Evolutionary conservation across 2,113 vertebrate genomes (phyloP), one percentile per base, ranked within the genome.

Genomic region (Eubucco bourcierii): DNA sequence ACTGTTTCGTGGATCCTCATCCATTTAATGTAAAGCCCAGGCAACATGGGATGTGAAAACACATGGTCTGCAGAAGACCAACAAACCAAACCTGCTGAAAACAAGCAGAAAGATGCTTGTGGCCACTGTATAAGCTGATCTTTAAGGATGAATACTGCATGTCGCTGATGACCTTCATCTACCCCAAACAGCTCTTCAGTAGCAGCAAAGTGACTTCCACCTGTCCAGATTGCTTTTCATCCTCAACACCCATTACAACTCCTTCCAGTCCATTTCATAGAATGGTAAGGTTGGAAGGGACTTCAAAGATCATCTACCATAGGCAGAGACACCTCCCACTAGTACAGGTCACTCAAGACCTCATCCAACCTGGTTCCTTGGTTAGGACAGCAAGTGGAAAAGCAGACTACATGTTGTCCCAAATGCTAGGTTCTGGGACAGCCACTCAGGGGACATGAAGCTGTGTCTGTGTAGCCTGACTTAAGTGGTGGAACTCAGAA

Each of bases 341-440:
- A 37, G 37, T 37, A 37, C 37, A 37, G 37, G 37, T 37, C 37
- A 37, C 37, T 37, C 37, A 37, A 37, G 37, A 9, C 37, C 37
- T 37, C 37, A 37, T 37, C 37, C 37, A 37, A 37, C 37, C 37
- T 25, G 20, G 5, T 73, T 60, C 53, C 27, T 46, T 28, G 14
- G 53, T 74, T 61, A 44, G 14, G 18, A 61, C 27, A 39, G n/a
- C 46, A 37, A 67, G 46, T 2, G 15, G 27, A 55, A 67, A 12
- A 3, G n/a, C n/a, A 82, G 28, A 20, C n/a, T 7, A 2, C 1
- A 0, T 50, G 47, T 13, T 65, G 4, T 71, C 50, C 25, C 7
- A 9, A 41, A 50, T 27, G 9, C 50, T 2, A 53, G 33, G 9
- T 28, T 33, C 66, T 15, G 19, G 59, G 41, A 33, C 33, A 41